phyloP scores from a whole-genome alignment of 1,140 invertebrate genomes.

The Bombus soroeensis region DNA sequence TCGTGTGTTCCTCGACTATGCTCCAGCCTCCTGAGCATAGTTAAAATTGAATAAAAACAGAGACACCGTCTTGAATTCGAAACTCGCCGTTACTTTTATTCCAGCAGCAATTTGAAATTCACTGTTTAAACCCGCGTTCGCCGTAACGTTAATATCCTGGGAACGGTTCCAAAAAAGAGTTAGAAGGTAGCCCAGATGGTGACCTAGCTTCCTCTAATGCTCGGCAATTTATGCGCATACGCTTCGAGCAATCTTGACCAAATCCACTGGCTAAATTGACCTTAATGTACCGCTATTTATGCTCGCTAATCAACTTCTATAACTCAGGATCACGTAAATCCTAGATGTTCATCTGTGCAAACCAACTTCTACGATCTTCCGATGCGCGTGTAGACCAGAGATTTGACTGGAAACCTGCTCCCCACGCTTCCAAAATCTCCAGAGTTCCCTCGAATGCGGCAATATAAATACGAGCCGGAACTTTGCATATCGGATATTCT shows the following conservation, averaged over 20 bases:
- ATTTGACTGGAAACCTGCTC: background rate
- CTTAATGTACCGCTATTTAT: conserved; percentile 2
- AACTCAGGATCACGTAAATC: background rate
- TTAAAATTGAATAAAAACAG: conserved; percentile 25
- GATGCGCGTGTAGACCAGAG: no score
- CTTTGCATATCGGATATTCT: no score
- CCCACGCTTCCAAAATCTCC: background rate
- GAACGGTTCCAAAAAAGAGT: conserved; percentile 10
- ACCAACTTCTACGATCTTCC: background rate
- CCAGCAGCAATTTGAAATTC: background rate
- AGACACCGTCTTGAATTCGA: conserved; percentile 3
- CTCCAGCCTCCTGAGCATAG: background rate
- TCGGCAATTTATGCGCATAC: conserved; percentile 19
- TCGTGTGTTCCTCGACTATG: background rate
- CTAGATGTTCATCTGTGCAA: background rate
- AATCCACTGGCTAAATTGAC: background rate
- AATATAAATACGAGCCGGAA: no score
- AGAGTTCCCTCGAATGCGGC: no score
- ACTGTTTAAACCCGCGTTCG: background rate
- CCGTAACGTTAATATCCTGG: background rate
- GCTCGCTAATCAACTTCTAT: conserved; percentile 5
- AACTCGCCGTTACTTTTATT: background rate
- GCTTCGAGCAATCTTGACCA: background rate
- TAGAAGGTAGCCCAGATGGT: conserved; percentile 15
- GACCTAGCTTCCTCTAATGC: background rate